Evolutionary conservation across 2,113 vertebrate species (phyloP).

Genomic region (Lontra canadensis): DNA sequence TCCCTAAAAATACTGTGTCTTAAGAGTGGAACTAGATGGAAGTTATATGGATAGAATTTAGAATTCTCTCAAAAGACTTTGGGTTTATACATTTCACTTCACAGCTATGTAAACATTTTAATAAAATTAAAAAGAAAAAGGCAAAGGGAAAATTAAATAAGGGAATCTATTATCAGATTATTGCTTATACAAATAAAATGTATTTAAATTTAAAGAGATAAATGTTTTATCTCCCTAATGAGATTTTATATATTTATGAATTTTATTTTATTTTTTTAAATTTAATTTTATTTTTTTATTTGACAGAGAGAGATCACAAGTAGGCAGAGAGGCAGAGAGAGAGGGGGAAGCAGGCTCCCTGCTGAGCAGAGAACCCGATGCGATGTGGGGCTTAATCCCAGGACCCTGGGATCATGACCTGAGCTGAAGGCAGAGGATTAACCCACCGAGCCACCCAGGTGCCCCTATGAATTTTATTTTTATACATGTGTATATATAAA

Average conservation of each 20-base stretch:
- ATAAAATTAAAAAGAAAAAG: not conserved
- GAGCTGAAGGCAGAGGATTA: no score
- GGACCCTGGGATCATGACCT: no score
- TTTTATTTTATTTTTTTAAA: not conserved
- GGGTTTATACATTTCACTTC: not conserved
- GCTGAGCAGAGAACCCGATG: no score
- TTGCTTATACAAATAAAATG: not conserved
- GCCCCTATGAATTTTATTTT: not conserved
- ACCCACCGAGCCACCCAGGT: no score
- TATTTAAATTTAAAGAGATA: not conserved
- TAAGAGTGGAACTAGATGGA: not conserved
- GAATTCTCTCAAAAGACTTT: not conserved
- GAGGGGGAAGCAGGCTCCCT: no score
- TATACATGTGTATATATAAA: not conserved
- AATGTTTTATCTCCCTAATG: not conserved
- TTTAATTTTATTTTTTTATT: no score
- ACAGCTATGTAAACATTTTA: not conserved
- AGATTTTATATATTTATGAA: not conserved
- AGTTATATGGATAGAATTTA: not conserved
- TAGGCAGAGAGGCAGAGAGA: no score
- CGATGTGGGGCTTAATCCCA: no score
- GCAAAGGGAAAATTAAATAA: not conserved
- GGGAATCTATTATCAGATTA: not conserved
- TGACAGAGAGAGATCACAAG: no score
- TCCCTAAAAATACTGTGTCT: not conserved